Percentiles rank a stretch among this genome's conserved stretches.
These are phyloP conservation scores for Mimumesa dahlbomi DNA, from an alignment of 2,888 invertebrate species.

Conservation along the genomic window DNA sequence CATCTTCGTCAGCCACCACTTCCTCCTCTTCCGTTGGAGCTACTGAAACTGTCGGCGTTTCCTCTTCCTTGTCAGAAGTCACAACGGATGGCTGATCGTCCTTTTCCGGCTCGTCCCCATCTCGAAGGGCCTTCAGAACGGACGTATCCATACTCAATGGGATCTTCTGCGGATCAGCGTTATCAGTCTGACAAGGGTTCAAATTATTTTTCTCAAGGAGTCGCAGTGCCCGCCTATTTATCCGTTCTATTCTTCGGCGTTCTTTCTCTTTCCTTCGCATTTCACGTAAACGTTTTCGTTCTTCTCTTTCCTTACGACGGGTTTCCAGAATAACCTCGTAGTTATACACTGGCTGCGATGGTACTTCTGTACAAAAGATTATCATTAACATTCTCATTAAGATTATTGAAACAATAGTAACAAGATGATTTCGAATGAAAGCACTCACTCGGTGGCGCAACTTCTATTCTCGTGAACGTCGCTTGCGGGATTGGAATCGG, in stretches of 20 bases:
- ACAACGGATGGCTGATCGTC: conserved; percentile 36
- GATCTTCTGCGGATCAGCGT: conserved; percentile 33
- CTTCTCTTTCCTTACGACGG: conserved; percentile 75
- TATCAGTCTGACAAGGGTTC: conserved; percentile 32
- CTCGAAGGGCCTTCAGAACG: conserved; percentile 56
- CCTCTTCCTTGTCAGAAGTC: conserved; percentile 42
- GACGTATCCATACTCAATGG: conserved; percentile 53
- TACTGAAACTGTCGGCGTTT: conserved; percentile 25
- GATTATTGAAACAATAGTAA: not conserved
- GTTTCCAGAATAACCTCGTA: conserved; percentile 77
- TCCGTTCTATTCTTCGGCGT: conserved; percentile 71
- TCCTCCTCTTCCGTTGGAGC: conserved; percentile 59
- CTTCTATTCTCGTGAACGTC: conserved; percentile 45
- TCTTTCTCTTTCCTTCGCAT: conserved; percentile 74
- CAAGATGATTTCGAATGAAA: not conserved
- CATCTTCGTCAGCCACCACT: conserved; percentile 60
- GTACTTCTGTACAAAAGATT: conserved; percentile 43
- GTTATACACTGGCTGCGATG: conserved; percentile 75
- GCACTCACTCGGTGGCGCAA: conserved; percentile 46
- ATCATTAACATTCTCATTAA: not conserved
- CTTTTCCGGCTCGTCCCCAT: conserved; percentile 49
- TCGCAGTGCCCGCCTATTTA: conserved; percentile 68
- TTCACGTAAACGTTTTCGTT: conserved; percentile 73
- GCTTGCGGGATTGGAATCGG: conserved; percentile 40
- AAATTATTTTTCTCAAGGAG: conserved; percentile 53